Evolutionary conservation across 2,888 invertebrate species (phyloP), one percentile per base, ranked within the genome.

Genomic region (Pocota personata): DNA sequence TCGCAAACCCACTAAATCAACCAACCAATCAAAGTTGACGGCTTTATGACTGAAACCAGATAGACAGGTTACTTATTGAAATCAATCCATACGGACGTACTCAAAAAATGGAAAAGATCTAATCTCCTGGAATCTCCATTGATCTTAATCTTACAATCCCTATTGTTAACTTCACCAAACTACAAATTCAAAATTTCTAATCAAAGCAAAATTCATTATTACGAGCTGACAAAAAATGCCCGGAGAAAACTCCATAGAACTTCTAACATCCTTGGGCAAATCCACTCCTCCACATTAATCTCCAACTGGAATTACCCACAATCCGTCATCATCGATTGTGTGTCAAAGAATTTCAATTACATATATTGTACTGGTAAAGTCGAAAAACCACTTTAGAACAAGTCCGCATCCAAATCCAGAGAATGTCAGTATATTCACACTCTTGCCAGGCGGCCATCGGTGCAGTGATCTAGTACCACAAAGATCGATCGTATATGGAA

Each of bases 231-330:
- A 32, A 79, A 66, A 55, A 32, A 72, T 66, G 66, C 60, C 73
- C 58, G 50, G 32, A 19, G 32, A 19, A 21, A n/a, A 62, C 50
- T 14, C 14, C 35, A 67, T 40, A 80, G 55, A 69, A 76, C 43
- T 37, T 69, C 35, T 43, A 64, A 67, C 83, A 73, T 83, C 83
- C 83, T 78, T 78, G 79, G 83, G 83, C 60, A 78, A 78, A 67
- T 83, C 83, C 83, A 73, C 78, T 78, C 83, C 78, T 78, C 83
- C 72, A 24, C 78, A 80, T 37, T n/a, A 8, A 55, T 30, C 14
- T 19, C 27, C 6, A n/a, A 46, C 48, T 66, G 83, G 78, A 83
- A 83, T 83, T 73, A 73, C 83, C 83, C 83, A 67, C 50, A 62
- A 83, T 78, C 83, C 83, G 83, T 78, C 83, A 83, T 72, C 57